Base-by-base conservation (phyloP, 2,113 vertebrate genomes). In the Calyptommatus sinebrachiatus region DNA sequence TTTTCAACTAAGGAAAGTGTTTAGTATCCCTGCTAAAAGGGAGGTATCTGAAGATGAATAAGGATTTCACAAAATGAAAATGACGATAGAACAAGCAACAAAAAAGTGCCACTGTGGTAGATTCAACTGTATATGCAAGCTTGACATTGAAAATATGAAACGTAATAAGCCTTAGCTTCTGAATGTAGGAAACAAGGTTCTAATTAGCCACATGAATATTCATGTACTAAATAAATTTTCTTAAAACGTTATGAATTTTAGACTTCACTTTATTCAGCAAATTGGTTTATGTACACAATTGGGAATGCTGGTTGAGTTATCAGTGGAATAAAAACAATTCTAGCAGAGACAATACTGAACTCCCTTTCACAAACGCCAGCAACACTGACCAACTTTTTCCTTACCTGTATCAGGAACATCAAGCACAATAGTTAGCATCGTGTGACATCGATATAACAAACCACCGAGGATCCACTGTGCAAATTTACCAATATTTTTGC, bases 221-320 rank as follows among this genome's bases (percentile, higher is more conserved):
- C 92, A 85, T 91, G 88, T 84, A 87, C 91, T 88, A 91, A 95
- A 94, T 93, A 94, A 95, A 95, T 91, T 93, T 95, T 88, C 94
- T 95, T 94, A 91, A 65, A 93, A 93, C 94, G 93, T 93, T 57
- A 94, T 79, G 93, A 95, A 94, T 95, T 96, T 96, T 95, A 96
- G 95, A 96, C 92, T 94, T 94, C 68, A 95, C 91, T 96, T 96
- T 96, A 96, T 96, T 96, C 94, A 91, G 94, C 94, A 95, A 95
- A 95, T 95, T 91, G 89, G 87, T 95, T 93, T 96, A 95, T 96
- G 94, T 95, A 96, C 94, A 96, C 91, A 94, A 89, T 84, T 90
- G 94, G 94, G 88, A 94, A 94, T 82, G 94, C 94, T 94, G 94
- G 93, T 92, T 93, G 94, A 93, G 93, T 87, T 92, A 92, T 94